Percentiles rank a stretch among this genome's conserved stretches.
These are phyloP conservation scores for Amiota minor DNA, from an alignment of 2,888 invertebrate genomes.

Conservation along the genomic window DNA sequence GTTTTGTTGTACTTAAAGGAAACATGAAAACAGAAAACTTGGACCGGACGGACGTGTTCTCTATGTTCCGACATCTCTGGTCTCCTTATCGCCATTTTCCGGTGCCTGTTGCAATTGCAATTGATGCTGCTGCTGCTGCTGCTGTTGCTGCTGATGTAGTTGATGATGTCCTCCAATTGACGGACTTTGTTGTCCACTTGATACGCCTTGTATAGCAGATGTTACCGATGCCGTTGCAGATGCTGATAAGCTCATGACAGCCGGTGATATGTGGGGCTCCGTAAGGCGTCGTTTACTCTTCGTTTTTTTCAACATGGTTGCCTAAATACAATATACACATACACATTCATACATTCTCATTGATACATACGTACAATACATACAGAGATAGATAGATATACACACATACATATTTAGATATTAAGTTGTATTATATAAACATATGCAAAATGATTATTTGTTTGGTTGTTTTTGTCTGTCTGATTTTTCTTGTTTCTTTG, in stretches of 20 bases:
- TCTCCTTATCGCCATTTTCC: slow-evolving; percentile 77
- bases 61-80: slow-evolving; percentile 61
- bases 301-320: slow-evolving; percentile 99
- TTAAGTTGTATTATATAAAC: slow-evolving; percentile 40
- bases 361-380: slow-evolving; percentile 30
- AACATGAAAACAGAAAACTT: slow-evolving; percentile 74
- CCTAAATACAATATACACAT: slow-evolving; percentile 78
- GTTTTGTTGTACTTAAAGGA: slow-evolving; percentile 61
- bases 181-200: slow-evolving; percentile 25
- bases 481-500: neutral
- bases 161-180: slow-evolving; percentile 43
- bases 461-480: neutral
- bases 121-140: slow-evolving; percentile 48
- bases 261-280: slow-evolving; percentile 82
- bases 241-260: slow-evolving; percentile 65
- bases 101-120: slow-evolving; percentile 68
- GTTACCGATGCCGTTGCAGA: slow-evolving; percentile 53
- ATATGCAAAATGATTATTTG: slow-evolving; percentile 14
- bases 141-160: slow-evolving; percentile 46
- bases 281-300: slow-evolving; percentile 97
- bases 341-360: slow-evolving; percentile 46
- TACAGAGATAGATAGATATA: slow-evolving; percentile 38
- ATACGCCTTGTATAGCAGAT: slow-evolving; percentile 50
- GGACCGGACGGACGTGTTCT: slow-evolving; percentile 73
- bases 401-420: slow-evolving; percentile 37